Base-by-base conservation (phyloP, 2,113 vertebrate genomes). In the Ailurus styani region DNA sequence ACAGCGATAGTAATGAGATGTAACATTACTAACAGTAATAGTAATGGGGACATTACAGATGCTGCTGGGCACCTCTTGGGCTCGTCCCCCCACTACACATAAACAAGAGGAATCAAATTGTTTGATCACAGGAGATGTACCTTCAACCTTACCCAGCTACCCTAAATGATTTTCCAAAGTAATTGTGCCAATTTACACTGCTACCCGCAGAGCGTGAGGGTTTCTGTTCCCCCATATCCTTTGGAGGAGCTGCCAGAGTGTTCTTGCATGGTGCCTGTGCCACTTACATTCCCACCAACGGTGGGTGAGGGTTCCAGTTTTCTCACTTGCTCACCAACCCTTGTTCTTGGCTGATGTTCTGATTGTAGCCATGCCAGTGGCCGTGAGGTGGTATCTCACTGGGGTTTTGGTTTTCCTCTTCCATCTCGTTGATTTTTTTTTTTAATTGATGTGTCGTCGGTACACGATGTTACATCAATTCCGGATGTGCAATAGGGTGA, bases 251-350 rank as follows among this genome's bases (percentile, higher is more conserved):
- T 47, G 5, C 23, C 37, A 52, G 90, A 6, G 12, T 37, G 29
- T 68, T 64, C 50, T 78, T 40, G 60, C 7, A 17, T 6, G 72
- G 52, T 18, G 68, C 14, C 8, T 60, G 34, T 14, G 23, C 37
- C 64, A 12, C 1, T 60, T 29, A 21, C 7, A 12, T 34, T n/a
- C 27, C 27, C 18, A 17, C 45, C 18, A 45, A 6, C n/a, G 6
- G 3, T 6, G 86, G 31, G 7, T 0, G 1, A 72, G 17, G 3
- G 5, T 52, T 62, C 77, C 31, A 18, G 0, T 5, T 25, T 77
- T 20, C 52, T 57, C 2, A 18, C 42, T 45, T 54, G 42, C 57
- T 90, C 20, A 1, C 2, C 57, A 17, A 25, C 5, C 10, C 8
- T 20, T 54, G 37, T 52, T 45, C 6, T 52, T 17, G 13, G 18